Evolutionary conservation across 2,888 invertebrate genomes (phyloP).

Genomic region (Drosophila picticornis): DNA sequence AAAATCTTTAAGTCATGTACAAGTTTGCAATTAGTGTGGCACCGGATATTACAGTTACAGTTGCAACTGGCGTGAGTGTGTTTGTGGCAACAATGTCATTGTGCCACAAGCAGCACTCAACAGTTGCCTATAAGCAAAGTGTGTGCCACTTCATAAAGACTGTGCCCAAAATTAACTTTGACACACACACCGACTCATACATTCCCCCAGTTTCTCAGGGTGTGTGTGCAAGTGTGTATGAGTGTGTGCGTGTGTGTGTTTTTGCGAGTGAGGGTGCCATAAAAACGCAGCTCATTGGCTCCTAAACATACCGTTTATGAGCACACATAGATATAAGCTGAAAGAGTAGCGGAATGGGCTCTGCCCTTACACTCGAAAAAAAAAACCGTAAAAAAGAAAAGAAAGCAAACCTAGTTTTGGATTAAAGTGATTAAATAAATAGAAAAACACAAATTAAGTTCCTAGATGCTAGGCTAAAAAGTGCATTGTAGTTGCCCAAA

Average conservation of each 20-base stretch:
- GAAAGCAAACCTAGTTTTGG: neutral
- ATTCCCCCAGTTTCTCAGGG: neutral
- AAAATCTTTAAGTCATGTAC: conserved; percentile 1
- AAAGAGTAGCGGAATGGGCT: neutral
- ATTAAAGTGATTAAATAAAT: too few relatives aligned
- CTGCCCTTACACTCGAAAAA: neutral
- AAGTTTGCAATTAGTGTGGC: conserved; percentile 13
- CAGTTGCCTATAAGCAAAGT: conserved; percentile 21
- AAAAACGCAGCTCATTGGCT: conserved; percentile 70
- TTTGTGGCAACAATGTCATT: conserved; percentile 23
- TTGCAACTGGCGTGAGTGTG: conserved; percentile 7
- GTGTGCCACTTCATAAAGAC: conserved; percentile 55
- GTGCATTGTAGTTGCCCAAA: neutral
- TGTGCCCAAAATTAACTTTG: conserved; percentile 65
- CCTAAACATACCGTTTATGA: conserved; percentile 65
- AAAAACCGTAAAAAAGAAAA: neutral
- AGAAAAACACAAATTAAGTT: neutral
- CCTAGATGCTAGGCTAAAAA: neutral
- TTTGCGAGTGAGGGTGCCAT: conserved; percentile 41
- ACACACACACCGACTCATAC: conserved; percentile 34
- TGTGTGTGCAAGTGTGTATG: conserved; percentile 2
- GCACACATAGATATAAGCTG: conserved; percentile 17
- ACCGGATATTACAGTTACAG: conserved; percentile 20
- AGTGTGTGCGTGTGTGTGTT: conserved; percentile 3
- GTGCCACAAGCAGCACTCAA: conserved; percentile 32